Percentiles rank a stretch among this genome's conserved stretches.
Conservation (phyloP, 2,797 vertebrate species). For the Darevskia nairensis region DNA sequence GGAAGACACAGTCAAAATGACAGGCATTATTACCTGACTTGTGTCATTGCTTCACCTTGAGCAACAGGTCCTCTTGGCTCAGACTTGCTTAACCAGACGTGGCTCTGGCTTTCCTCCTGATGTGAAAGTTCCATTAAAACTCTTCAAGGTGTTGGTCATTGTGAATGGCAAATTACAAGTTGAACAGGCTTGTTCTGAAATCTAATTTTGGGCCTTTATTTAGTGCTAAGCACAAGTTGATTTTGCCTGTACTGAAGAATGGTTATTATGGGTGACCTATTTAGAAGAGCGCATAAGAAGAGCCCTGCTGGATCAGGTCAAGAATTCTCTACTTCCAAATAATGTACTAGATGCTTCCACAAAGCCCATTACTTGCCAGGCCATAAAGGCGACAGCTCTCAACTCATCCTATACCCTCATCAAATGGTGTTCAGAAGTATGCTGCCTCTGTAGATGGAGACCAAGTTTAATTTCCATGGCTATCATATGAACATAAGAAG, state of each 20-base stretch:
- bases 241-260: neutral
- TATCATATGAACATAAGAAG: neutral
- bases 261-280: neutral
- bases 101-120: conserved; percentile 26
- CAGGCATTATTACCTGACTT: conserved; percentile 22
- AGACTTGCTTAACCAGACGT: conserved; percentile 12
- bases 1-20: conserved; percentile 36
- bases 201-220: neutral
- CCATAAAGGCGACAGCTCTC: neutral
- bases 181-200: neutral
- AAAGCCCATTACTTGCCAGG: neutral
- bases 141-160: neutral
- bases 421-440: neutral
- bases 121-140: conserved; percentile 30
- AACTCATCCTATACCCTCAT: neutral
- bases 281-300: neutral
- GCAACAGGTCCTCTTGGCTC: conserved; percentile 13
- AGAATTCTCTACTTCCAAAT: neutral
- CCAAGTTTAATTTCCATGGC: neutral
- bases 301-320: neutral
- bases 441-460: neutral
- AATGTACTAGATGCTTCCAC: neutral
- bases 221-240: neutral
- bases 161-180: conserved; percentile 8
- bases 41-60: conserved; percentile 41